Conservation (phyloP, 2,113 vertebrate genomes). For the Tragulus kanchil region DNA sequence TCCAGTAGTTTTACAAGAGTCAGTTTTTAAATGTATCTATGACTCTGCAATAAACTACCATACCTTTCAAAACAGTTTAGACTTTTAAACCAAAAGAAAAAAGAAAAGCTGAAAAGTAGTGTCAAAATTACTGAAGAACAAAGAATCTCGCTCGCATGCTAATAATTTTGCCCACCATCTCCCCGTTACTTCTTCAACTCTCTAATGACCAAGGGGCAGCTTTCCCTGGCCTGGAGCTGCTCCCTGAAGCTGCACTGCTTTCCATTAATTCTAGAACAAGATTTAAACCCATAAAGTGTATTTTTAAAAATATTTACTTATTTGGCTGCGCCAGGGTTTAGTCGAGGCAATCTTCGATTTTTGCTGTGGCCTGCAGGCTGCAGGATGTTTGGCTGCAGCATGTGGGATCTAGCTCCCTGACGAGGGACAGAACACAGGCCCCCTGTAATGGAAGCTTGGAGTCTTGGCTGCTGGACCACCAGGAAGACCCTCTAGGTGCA, state of each 20-base stretch:
- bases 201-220: background rate
- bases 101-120: background rate
- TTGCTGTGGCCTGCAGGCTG: fast-evolving
- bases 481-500: background rate
- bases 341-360: background rate
- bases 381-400: background rate
- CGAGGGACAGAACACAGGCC: background rate
- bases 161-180: background rate
- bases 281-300: background rate
- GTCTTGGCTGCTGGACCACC: background rate
- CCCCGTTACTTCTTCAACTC: background rate
- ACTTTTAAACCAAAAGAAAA: background rate
- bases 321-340: background rate
- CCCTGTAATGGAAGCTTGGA: background rate
- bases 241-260: background rate
- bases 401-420: background rate
- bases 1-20: background rate
- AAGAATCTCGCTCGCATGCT: background rate
- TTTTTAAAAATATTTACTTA: background rate
- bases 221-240: too few species aligned
- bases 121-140: background rate
- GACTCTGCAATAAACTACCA: background rate
- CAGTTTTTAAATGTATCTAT: background rate
- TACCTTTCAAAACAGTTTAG: constrained; percentile 1
- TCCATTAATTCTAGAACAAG: background rate